phyloP scores from a whole-genome alignment of 2,888 invertebrate species.

The Lamellibrachia satsuma region DNA sequence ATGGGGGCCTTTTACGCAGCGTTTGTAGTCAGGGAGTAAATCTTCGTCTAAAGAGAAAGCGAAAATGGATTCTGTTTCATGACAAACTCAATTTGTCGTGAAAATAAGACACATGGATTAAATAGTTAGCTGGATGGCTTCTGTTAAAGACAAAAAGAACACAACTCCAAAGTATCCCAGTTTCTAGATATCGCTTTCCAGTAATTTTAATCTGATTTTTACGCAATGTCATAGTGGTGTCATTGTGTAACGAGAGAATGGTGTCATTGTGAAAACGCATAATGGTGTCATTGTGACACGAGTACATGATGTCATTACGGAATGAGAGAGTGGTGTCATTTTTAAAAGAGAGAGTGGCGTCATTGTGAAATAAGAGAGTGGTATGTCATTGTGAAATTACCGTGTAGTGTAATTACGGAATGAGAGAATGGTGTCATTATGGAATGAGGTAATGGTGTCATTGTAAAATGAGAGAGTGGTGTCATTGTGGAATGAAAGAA shows the following conservation, averaged over 20 bases:
- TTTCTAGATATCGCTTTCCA: not conserved
- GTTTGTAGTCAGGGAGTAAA: not conserved
- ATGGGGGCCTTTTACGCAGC: not conserved
- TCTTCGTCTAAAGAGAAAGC: not conserved
- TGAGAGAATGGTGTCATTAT: no score
- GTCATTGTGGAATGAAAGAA: not conserved
- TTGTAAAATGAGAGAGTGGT: not conserved
- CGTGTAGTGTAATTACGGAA: no score
- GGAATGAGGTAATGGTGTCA: no score
- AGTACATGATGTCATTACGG: no score
- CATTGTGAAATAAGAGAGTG: no score
- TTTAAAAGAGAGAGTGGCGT: no score
- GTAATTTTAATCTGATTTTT: not conserved
- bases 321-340: no score
- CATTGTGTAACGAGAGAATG: no score
- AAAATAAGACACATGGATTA: not conserved
- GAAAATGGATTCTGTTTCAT: not conserved
- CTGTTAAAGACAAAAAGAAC: not conserved
- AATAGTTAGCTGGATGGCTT: not conserved
- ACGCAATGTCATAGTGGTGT: not conserved
- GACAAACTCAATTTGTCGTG: not conserved
- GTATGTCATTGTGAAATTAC: no score
- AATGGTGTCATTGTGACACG: not conserved
- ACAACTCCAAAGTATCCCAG: not conserved
- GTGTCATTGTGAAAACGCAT: no score